Evolutionary conservation across 2,888 invertebrate genomes (phyloP).

Genomic region (Heteromyza rotundicornis): DNA sequence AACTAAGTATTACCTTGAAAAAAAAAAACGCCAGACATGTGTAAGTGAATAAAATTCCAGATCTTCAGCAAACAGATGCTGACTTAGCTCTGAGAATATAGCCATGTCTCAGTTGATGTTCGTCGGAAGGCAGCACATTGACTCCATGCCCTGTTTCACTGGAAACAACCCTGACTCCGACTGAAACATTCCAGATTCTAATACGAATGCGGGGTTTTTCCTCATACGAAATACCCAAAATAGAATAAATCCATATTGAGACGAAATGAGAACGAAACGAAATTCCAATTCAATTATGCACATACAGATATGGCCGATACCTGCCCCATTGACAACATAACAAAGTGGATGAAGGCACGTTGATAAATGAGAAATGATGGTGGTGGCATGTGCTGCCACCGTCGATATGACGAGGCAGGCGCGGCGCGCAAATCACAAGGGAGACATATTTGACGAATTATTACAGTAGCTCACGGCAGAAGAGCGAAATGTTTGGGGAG

Average conservation of each 20-base stretch:
- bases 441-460: constrained; percentile 44
- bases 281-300: constrained; percentile 35
- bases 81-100: too few relatives aligned
- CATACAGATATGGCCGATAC: constrained; percentile 16
- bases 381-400: constrained; percentile 36
- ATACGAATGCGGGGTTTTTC: constrained; percentile 43
- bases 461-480: too few relatives aligned
- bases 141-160: too few relatives aligned
- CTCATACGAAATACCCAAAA: constrained; percentile 32
- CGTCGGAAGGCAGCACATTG: too few relatives aligned
- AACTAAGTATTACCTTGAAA: too few relatives aligned
- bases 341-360: constrained; percentile 26
- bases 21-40: too few relatives aligned
- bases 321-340: constrained; percentile 22
- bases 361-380: constrained; percentile 34
- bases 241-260: constrained; percentile 36
- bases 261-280: constrained; percentile 35
- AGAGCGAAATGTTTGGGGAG: constrained; percentile 26
- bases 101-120: too few relatives aligned
- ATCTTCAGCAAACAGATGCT: too few relatives aligned
- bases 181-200: constrained; percentile 35
- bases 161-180: neutral
- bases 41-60: too few relatives aligned
- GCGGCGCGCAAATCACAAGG: constrained; percentile 22
- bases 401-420: neutral